These are phyloP conservation scores for Lamellibrachia columna DNA, from an alignment of 2,888 invertebrate genomes.

Conservation along the genomic window DNA sequence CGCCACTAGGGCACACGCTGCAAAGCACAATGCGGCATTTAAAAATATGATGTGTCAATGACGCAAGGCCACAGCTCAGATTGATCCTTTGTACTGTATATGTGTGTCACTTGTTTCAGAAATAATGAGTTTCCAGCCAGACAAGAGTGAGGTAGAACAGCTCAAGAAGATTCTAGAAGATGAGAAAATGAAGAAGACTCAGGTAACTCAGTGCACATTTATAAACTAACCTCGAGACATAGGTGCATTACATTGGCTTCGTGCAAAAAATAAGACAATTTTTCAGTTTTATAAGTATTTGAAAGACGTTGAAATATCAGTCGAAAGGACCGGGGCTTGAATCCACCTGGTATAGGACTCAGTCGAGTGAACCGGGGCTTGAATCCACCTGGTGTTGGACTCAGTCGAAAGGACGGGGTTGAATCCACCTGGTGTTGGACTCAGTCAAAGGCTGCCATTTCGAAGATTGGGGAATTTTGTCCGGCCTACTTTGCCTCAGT, in stretches of 20 bases:
- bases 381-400: not conserved
- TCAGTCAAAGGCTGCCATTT: not conserved
- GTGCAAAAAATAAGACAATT: too few relatives aligned
- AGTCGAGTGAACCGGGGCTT: too few relatives aligned
- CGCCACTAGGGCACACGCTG: too few relatives aligned
- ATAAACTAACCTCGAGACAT: not conserved
- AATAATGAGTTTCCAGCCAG: not conserved
- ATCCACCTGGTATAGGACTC: not conserved
- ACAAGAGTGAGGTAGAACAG: slow-evolving; percentile 49
- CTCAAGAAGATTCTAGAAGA: slow-evolving; percentile 56
- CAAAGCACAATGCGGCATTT: too few relatives aligned
- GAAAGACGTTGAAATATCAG: too few relatives aligned
- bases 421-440: not conserved
- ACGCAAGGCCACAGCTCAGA: not conserved
- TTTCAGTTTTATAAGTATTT: too few relatives aligned
- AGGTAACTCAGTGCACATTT: slow-evolving; percentile 45
- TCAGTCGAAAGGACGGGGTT: too few relatives aligned
- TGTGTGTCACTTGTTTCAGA: not conserved
- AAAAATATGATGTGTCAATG: too few relatives aligned
- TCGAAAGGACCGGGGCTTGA: too few relatives aligned
- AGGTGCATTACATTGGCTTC: too few relatives aligned
- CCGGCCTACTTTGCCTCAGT: not conserved
- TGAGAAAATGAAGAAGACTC: slow-evolving; percentile 62
- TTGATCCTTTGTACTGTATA: not conserved
- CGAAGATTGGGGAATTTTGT: not conserved